Base-by-base conservation (phyloP, 2,797 vertebrate genomes). In the Myripristis murdjan region DNA sequence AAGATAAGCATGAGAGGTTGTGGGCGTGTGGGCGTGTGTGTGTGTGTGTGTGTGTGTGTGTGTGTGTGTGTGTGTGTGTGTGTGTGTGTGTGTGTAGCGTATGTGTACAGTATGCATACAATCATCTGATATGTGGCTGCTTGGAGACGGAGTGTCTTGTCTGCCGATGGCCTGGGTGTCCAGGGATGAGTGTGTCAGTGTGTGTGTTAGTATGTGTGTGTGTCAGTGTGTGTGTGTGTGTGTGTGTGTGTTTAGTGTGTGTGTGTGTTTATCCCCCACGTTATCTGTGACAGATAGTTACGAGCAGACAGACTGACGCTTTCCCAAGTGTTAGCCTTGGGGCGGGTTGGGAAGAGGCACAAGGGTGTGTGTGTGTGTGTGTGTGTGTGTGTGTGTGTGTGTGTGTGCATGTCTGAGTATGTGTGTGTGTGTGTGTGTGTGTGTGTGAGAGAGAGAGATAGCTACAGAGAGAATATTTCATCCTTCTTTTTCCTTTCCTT, bases 231-330 rank as follows among this genome's bases (percentile, higher is more conserved):
- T n/a, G n/a, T n/a, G n/a, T n/a, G n/a, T n/a, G n/a, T n/a, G n/a
- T n/a, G n/a, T n/a, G n/a, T n/a, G n/a, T n/a, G n/a, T n/a, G n/a
- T n/a, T n/a, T n/a, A n/a, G n/a, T n/a, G n/a, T n/a, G n/a, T n/a
- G n/a, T n/a, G n/a, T n/a, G n/a, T n/a, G 80, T 85, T 64, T 87
- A 80, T 79, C 70, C 77, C 64, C 24, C n/a, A 76, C 23, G 81
- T 91, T 91, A 91, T 91, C 88, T 87, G 73, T 87, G 87, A 85
- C 79, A 84, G 89, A 91, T 87, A 88, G 90, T 90, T 78, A 82
- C 82, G 86, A 89, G 90, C 83, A 92, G 90, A 91, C 90, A 89
- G 86, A 70, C 77, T 88, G 91, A 92, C 88, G 88, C 86, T 86
- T 73, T 89, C 83, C 79, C 76, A 79, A 89, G 86, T 84, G 88